A percentile compares a stretch with the other conserved stretches of the same genome.
phyloP scores from a whole-genome alignment of 1,140 invertebrate genomes.

The Phortica variegata region DNA sequence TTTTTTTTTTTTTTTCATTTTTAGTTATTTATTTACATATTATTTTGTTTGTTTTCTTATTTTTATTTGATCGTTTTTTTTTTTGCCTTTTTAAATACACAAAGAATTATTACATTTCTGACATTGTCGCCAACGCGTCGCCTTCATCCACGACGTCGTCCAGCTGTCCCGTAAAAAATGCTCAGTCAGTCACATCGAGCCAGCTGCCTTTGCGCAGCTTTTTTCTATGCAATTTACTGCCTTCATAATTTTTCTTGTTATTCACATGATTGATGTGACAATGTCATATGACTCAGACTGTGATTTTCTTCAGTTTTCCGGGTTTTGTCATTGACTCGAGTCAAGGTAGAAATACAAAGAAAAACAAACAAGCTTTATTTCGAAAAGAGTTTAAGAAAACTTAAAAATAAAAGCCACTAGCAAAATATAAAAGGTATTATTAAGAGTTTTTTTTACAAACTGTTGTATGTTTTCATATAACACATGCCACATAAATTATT shows the following conservation, averaged over 20 bases:
- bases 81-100: background rate
- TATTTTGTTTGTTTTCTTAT: background rate
- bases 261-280: slow-evolving; percentile 36
- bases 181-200: background rate
- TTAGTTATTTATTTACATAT: background rate
- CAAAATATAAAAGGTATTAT: too few relatives aligned
- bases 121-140: slow-evolving; percentile 45
- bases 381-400: slow-evolving; percentile 1
- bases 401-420: slow-evolving; percentile 3
- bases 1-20: background rate
- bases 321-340: background rate
- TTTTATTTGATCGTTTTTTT: background rate
- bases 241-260: slow-evolving; percentile 3
- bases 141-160: too few relatives aligned
- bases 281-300: slow-evolving; percentile 14
- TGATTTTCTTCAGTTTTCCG: background rate
- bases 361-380: slow-evolving; percentile 15
- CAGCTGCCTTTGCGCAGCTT: background rate
- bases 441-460: too few relatives aligned
- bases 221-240: slow-evolving; percentile 14
- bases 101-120: background rate
- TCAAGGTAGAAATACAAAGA: background rate
- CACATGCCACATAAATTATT: too few relatives aligned
- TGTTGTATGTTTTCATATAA: too few relatives aligned
- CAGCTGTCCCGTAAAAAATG: slow-evolving; percentile 1